A percentile compares a stretch with the other conserved stretches of the same genome.
phyloP scores from a whole-genome alignment of 2,113 vertebrate species.

The Nipponia nippon region DNA sequence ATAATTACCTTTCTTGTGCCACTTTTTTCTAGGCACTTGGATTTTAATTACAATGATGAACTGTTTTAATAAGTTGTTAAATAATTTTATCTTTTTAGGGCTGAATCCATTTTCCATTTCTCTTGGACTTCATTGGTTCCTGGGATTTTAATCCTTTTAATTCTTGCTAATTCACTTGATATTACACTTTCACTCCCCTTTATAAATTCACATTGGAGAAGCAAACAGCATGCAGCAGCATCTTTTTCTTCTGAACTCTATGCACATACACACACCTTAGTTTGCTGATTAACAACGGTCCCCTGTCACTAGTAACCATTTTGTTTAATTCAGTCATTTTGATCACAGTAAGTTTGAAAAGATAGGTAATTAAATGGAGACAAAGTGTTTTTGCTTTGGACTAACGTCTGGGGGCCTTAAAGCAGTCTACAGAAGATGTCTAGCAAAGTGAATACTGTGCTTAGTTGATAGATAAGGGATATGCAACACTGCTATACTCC shows the following conservation, averaged over 20 bases:
- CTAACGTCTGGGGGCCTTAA: neutral
- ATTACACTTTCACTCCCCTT: neutral
- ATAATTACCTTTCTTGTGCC: slow-evolving; percentile 60
- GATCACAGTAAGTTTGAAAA: neutral
- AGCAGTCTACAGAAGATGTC: neutral
- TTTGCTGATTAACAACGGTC: neutral
- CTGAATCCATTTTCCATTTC: slow-evolving; percentile 5
- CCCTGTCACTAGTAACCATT: neutral
- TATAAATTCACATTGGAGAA: neutral
- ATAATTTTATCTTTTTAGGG: slow-evolving; percentile 48
- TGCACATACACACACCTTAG: neutral
- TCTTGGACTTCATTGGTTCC: neutral
- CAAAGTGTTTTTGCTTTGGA: neutral
- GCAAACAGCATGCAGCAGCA: neutral
- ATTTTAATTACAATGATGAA: slow-evolving; percentile 66
- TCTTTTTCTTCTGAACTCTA: neutral
- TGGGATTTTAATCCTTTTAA: neutral
- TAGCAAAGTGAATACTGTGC: neutral
- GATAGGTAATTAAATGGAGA: neutral
- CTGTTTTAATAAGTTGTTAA: slow-evolving; percentile 68
- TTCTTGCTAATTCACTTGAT: slow-evolving; percentile 8
- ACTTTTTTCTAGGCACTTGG: slow-evolving; percentile 33
- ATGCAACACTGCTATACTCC: neutral
- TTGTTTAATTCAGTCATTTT: neutral
- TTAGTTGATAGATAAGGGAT: neutral